Conservation (phyloP, 2,113 vertebrate species). For the Ia io region DNA sequence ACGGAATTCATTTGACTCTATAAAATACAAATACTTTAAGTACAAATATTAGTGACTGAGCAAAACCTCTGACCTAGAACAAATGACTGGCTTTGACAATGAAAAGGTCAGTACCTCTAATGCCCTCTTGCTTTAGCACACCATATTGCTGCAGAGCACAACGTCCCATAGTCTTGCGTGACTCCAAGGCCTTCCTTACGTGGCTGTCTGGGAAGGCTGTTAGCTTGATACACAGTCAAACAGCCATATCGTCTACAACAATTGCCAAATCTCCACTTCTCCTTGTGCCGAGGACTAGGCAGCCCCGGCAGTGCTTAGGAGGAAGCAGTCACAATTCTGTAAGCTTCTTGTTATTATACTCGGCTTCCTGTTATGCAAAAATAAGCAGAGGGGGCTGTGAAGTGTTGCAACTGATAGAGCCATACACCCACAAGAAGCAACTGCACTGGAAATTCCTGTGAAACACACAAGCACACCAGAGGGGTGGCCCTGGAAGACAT, state of each 20-base stretch:
- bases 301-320: background rate
- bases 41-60: background rate
- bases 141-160: background rate
- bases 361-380: conserved; percentile 76
- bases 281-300: conserved; percentile 44
- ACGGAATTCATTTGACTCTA: background rate
- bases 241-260: background rate
- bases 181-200: background rate
- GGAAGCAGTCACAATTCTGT: conserved; percentile 59
- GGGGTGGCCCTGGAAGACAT: background rate
- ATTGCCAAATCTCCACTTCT: conserved; percentile 4
- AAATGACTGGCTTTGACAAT: background rate
- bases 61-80: background rate
- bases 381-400: background rate
- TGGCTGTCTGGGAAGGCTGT: background rate
- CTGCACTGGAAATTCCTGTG: background rate
- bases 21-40: background rate
- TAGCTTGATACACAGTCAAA: background rate
- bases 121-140: background rate
- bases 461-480: background rate
- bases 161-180: background rate
- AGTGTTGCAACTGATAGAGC: conserved; percentile 42
- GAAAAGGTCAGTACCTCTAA: background rate
- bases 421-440: background rate
- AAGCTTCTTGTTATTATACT: conserved; percentile 59